A percentile compares a stretch with the other conserved stretches of the same genome.
Evolutionary conservation across 2,113 vertebrate species (phyloP).

Genomic region (Odontophorus gujanensis): DNA sequence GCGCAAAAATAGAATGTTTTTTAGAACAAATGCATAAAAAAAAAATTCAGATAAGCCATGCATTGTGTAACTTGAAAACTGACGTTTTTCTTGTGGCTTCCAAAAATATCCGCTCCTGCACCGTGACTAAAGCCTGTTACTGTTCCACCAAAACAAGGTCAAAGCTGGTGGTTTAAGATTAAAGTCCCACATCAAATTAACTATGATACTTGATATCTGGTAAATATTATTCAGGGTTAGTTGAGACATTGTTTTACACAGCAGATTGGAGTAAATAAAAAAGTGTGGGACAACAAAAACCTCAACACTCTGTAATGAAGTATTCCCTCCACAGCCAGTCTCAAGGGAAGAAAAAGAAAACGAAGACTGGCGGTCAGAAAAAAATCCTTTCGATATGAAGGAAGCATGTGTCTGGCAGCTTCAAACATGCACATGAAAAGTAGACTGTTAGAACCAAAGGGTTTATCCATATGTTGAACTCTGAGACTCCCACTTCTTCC

Average conservation of each 20-base stretch:
- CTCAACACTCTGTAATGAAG: neutral
- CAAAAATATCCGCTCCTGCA: constrained; percentile 47
- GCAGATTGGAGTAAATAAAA: constrained; percentile 38
- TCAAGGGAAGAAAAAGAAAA: constrained; percentile 42
- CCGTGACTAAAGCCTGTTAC: neutral
- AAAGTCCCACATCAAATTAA: constrained; percentile 38
- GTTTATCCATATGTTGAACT: constrained; percentile 60
- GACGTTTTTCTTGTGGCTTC: neutral
- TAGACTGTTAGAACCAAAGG: constrained; percentile 55
- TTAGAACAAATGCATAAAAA: neutral
- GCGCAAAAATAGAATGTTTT: constrained; percentile 4
- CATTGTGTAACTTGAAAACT: neutral
- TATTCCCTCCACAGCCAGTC: neutral
- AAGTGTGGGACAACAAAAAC: constrained; percentile 22
- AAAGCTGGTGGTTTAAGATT: constrained; percentile 45
- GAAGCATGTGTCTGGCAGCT: constrained; percentile 69
- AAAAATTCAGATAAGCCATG: neutral
- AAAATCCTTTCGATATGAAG: constrained; percentile 51
- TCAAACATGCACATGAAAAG: constrained; percentile 52
- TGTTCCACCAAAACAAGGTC: constrained; percentile 17
- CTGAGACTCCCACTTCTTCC: constrained; percentile 46
- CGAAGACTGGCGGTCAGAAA: constrained; percentile 47
- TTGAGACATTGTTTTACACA: neutral
- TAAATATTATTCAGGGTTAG: constrained; percentile 25
- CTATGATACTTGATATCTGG: constrained; percentile 30